Evolutionary conservation across 2,888 invertebrate genomes (phyloP), one percentile per base, ranked within the genome.

Genomic region (Pseudoips prasinana): DNA sequence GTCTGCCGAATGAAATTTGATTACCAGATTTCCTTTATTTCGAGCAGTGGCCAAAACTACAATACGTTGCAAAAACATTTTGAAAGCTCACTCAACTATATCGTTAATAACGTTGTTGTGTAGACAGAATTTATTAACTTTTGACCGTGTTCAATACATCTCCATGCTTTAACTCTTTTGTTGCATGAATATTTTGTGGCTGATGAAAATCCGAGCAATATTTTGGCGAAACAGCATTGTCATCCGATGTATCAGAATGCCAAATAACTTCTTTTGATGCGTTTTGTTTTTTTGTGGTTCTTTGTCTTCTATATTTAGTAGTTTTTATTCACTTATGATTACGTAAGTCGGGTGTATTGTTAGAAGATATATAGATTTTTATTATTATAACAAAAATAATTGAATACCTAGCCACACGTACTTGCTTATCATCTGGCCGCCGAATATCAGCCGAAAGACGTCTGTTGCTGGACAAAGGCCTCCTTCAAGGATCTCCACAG

Each of bases 1-100:
- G 78, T 68, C 53, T 48, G 61, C 61, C 60, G 72, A 75, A 76
- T 80, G 73, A 73, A 72, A 81, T 80, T 79, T 74, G 75, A 81
- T 83, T 80, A 80, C 73, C 70, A 68, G 68, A 67, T 2, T 7
- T 20, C 20, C 61, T 66, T 62, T 63, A 56, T 64, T 58, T 41
- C 41, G 44, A 23, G 22, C 18, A 37, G 44, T 54, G 55, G 54
- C 55, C 47, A 39, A 48, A 62, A 52, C 46, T 36, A 39, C 39
- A 53, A 56, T 52, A 48, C 52, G 46, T 41, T 51, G 39, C 49
- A 60, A 64, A 58, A 60, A 58, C 44, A 52, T 51, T 58, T 60
- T 47, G 56, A 55, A 45, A 48, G 46, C 43, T 45, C 59, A 48
- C 43, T 58, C 57, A 55, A 29, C 30, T 45, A 38, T 38, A 45